Conservation (phyloP, 1,140 invertebrate species). For the Maconellicoccus hirsutus region DNA sequence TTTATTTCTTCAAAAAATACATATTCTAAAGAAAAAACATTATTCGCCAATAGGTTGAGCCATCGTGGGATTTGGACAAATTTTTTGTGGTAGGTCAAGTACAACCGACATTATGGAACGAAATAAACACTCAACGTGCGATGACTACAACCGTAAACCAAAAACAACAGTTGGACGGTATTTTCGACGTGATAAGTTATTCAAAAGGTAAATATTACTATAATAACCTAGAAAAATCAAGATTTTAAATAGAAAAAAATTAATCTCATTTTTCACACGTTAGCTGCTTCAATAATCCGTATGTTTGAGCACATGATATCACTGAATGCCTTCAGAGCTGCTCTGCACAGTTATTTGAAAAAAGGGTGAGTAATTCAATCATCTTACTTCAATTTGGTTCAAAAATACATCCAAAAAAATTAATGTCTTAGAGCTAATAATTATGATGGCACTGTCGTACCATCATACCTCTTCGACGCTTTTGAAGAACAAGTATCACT, state of each 20-base stretch:
- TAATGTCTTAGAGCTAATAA: slow-evolving; percentile 23
- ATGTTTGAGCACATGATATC: slow-evolving; percentile 66
- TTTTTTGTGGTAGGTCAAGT: slow-evolving; percentile 40
- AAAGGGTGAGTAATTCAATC: neutral
- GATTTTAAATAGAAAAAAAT: neutral
- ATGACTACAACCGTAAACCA: slow-evolving; percentile 75
- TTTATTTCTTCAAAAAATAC: no score
- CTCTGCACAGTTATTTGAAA: slow-evolving; percentile 22
- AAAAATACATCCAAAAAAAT: slow-evolving; percentile 22
- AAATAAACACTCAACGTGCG: slow-evolving; percentile 51
- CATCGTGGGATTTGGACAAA: slow-evolving; percentile 31
- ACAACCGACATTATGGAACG: slow-evolving; percentile 38
- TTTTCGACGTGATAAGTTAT: slow-evolving; percentile 90
- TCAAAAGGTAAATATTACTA: slow-evolving; percentile 51
- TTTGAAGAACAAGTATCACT: slow-evolving; percentile 24
- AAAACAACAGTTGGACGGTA: slow-evolving; percentile 82
- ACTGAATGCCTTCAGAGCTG: slow-evolving; percentile 44
- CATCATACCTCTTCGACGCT: slow-evolving; percentile 25
- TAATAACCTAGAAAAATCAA: neutral
- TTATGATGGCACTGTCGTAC: slow-evolving; percentile 21
- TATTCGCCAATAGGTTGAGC: slow-evolving; percentile 32
- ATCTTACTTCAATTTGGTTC: slow-evolving; percentile 6
- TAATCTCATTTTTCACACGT: neutral
- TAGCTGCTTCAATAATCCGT: slow-evolving; percentile 47
- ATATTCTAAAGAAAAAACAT: no score